phyloP scores from a whole-genome alignment of 2,888 invertebrate species.

The Loripinus fragilis region DNA sequence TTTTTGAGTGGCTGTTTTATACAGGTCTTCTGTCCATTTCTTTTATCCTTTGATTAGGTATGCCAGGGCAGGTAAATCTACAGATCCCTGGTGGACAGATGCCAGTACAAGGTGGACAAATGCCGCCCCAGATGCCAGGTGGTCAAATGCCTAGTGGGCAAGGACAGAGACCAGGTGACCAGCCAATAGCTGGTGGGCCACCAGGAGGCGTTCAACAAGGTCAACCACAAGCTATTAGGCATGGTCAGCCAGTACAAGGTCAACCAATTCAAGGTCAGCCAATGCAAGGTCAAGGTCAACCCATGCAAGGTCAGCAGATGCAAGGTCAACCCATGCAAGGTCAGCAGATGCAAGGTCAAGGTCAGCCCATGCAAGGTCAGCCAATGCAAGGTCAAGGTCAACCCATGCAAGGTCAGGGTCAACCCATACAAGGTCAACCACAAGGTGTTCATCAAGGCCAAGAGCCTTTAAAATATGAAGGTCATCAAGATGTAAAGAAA shows the following conservation, averaged over 20 bases:
- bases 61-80: conserved; percentile 21
- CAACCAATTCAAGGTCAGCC: conserved; percentile 21
- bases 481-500: conserved; percentile 23
- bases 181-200: conserved; percentile 15
- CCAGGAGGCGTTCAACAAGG: conserved; percentile 17
- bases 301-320: conserved; percentile 8
- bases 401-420: conserved; percentile 12
- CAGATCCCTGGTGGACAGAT: conserved; percentile 20
- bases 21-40: too few species aligned
- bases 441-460: conserved; percentile 28
- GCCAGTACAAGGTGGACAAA: not conserved
- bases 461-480: conserved; percentile 36
- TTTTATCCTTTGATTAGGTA: not conserved
- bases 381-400: conserved; percentile 26
- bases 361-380: conserved; percentile 12
- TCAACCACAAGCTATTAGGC: conserved; percentile 15
- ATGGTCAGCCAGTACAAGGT: conserved; percentile 25
- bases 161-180: conserved; percentile 17
- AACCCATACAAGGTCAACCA: conserved; percentile 11
- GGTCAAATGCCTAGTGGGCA: conserved; percentile 46
- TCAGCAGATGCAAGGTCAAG: conserved; percentile 13
- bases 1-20: too few species aligned
- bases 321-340: conserved; percentile 19
- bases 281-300: conserved; percentile 20
- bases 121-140: conserved; percentile 23